phyloP scores from a whole-genome alignment of 1,140 invertebrate species.

The Armadillidium nasatum region DNA sequence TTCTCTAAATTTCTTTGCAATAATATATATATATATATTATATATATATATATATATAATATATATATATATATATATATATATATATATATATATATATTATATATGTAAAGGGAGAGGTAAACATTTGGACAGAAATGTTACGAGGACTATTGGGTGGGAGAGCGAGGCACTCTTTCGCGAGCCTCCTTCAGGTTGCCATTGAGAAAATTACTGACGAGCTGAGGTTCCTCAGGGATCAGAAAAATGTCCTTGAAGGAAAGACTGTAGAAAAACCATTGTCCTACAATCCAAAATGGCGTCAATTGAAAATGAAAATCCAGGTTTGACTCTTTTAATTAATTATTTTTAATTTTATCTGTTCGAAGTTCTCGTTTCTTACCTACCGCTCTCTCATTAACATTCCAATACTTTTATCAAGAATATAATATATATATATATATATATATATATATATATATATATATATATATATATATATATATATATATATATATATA shows the following conservation, averaged over 20 bases:
- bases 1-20: no score
- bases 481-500: conserved; percentile 14
- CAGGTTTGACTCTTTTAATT: conserved; percentile 80
- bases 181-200: conserved; percentile 68
- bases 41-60: no score
- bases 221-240: conserved; percentile 24
- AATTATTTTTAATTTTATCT: no score
- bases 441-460: no score
- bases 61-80: no score
- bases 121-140: conserved; percentile 64
- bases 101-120: conserved; percentile 54
- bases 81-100: no score
- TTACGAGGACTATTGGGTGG: conserved; percentile 61
- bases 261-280: neutral
- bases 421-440: no score
- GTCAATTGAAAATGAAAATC: conserved; percentile 66
- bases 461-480: no score
- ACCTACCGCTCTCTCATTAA: no score
- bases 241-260: conserved; percentile 29
- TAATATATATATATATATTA: no score
- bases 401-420: no score
- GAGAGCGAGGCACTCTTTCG: conserved; percentile 75
- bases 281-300: conserved; percentile 11
- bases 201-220: conserved; percentile 56
- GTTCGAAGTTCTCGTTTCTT: no score